Evolutionary conservation across 1,140 invertebrate genomes (phyloP).

Genomic region (Drosophila repletoides): DNA sequence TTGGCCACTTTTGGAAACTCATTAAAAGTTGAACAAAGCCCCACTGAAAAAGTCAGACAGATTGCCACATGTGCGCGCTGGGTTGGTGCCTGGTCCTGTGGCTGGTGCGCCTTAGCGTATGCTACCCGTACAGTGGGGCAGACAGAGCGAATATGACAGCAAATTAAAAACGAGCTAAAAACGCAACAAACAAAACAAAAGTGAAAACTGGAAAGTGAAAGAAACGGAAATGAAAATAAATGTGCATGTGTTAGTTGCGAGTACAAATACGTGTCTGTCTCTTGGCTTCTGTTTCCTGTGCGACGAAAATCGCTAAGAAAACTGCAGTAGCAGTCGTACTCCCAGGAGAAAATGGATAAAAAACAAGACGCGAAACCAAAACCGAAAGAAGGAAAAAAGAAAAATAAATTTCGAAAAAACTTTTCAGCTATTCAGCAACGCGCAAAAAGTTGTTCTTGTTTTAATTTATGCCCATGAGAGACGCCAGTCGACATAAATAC

Average conservation of each 20-base stretch:
- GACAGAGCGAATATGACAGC: constrained; percentile 38
- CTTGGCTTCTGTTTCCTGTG: constrained; percentile 44
- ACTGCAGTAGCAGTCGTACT: too few relatives aligned
- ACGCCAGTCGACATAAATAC: constrained; percentile 9
- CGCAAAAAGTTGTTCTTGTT: constrained; percentile 35
- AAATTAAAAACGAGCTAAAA: constrained; percentile 25
- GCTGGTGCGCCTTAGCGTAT: constrained; percentile 11
- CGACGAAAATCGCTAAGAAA: constrained; percentile 59
- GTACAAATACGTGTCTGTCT: too few relatives aligned
- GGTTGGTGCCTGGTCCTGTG: background rate
- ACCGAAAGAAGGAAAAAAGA: background rate
- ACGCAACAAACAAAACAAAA: constrained; percentile 19
- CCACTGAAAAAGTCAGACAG: background rate
- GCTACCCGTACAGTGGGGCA: constrained; percentile 17
- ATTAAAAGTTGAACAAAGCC: constrained; percentile 40
- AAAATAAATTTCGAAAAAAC: constrained; percentile 26
- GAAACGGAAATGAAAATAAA: constrained; percentile 51
- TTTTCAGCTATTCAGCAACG: constrained; percentile 30
- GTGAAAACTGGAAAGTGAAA: constrained; percentile 23
- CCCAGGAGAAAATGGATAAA: background rate
- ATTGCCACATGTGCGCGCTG: background rate
- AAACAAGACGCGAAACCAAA: background rate
- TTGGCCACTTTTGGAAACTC: constrained; percentile 27
- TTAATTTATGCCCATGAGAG: constrained; percentile 61
- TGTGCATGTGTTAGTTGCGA: constrained; percentile 48